Conservation (phyloP, 2,888 invertebrate genomes). For the Dynastes maya region DNA sequence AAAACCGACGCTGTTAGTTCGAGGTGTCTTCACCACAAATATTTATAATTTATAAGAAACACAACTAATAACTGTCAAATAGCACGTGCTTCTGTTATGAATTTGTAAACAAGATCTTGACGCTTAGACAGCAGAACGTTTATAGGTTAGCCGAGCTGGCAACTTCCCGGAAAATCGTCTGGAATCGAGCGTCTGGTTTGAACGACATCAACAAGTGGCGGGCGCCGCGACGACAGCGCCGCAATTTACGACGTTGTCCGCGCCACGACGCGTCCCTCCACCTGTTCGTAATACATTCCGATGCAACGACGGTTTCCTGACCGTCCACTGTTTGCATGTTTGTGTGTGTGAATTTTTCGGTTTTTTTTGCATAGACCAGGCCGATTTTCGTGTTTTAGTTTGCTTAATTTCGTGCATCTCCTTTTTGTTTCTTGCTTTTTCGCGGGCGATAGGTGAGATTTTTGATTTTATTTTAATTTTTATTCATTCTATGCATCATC, state of each 20-base stretch:
- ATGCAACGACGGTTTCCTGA: conserved; percentile 59
- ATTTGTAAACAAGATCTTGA: conserved; percentile 47
- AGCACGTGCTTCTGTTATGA: conserved; percentile 50
- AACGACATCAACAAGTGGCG: conserved; percentile 64
- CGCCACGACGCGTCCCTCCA: conserved; percentile 70
- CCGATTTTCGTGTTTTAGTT: conserved; percentile 50
- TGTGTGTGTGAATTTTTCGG: conserved; percentile 45
- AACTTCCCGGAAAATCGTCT: background rate
- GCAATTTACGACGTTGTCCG: conserved; percentile 70
- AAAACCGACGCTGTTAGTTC: conserved; percentile 38
- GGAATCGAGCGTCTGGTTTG: conserved; percentile 56
- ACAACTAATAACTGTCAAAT: conserved; percentile 52
- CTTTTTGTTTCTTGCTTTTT: conserved; percentile 59
- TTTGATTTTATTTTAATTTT: conserved; percentile 59
- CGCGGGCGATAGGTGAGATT: conserved; percentile 62
- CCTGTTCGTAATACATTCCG: conserved; percentile 66
- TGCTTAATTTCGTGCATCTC: conserved; percentile 57
- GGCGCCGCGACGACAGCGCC: conserved; percentile 71
- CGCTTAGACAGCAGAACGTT: conserved; percentile 18
- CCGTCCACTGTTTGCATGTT: conserved; percentile 55
- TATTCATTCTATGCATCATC: conserved; percentile 55
- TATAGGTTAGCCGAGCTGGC: background rate
- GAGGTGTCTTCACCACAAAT: conserved; percentile 45
- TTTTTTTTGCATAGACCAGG: conserved; percentile 49
- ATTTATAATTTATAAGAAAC: conserved; percentile 47